Evolutionary conservation across 2,888 invertebrate genomes (phyloP), one percentile per base, ranked within the genome.

Genomic region (Agonopterix heracliana): DNA sequence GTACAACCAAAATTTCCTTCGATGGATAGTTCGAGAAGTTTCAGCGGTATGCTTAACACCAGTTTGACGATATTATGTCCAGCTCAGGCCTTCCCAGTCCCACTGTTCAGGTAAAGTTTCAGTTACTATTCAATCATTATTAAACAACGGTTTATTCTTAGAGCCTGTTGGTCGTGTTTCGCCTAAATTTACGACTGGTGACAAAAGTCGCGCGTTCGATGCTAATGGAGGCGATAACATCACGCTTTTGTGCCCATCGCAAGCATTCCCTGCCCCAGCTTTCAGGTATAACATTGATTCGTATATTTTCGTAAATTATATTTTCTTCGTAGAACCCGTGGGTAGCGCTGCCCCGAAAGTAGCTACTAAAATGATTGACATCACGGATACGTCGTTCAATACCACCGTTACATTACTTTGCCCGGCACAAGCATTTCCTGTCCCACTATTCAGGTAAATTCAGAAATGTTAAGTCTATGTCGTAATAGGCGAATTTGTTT

Each of bases 31-130:
- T 91, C 90, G 58, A 90, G 90, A 71, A 90, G 91, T 60, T 91
- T 91, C 78, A 90, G 91, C 70, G 78, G 81, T 60, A 71, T 81
- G 56, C 65, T 82, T 63, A 78, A 81, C 55, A 73, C 74, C 62
- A 90, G 90, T 71, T 84, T 93, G 63, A 92, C 93, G 44, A 74
- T 94, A 55, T 81, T 93, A 61, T 94, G 94, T 78, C 93, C 93
- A 51, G 93, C 94, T 13, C 94, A 94, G 78, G 93, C 93, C 26
- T 94, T 91, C 83, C 94, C 94, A 54, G 91, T 93, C 72, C 93
- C 94, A 66, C 81, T 90, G 58, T 91, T 92, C 90, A 93, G 93
- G 93, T 94, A 92, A 87, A 12, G 13, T 12, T 38, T 10, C 41
- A 13, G n/a, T 41, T 12, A 41, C 9, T 41, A 12, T 41, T 11